Conservation (phyloP, 1,140 invertebrate species). For the Bombus impatiens region DNA sequence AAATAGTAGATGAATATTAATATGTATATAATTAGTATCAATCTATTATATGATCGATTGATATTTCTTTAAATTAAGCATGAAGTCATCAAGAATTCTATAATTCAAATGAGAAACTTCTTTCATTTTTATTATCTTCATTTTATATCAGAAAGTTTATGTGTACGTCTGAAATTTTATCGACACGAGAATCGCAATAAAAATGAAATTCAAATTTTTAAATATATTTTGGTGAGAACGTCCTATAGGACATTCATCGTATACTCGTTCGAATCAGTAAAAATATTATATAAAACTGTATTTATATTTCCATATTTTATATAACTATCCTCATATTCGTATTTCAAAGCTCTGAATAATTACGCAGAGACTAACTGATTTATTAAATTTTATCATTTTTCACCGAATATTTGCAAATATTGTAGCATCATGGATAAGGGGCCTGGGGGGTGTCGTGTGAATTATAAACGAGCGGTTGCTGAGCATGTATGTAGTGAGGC, state of each 20-base stretch:
- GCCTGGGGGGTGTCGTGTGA: too few relatives aligned
- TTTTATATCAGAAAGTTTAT: not conserved
- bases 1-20: too few relatives aligned
- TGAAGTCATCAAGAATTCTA: not conserved
- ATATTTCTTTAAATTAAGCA: not conserved
- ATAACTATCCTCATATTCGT: not conserved
- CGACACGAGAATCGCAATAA: not conserved
- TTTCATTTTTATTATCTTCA: not conserved
- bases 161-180: not conserved
- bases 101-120: not conserved
- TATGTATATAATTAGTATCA: too few relatives aligned
- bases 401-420: not conserved
- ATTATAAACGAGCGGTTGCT: too few relatives aligned
- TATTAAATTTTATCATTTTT: not conserved
- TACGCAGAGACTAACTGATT: not conserved
- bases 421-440: too few relatives aligned
- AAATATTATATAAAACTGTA: not conserved
- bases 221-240: not conserved
- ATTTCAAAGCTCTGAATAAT: not conserved
- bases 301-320: not conserved
- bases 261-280: not conserved
- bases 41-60: too few relatives aligned
- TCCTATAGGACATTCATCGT: not conserved
- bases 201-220: not conserved
- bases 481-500: too few relatives aligned